Base-by-base conservation (phyloP, 2,888 invertebrate genomes). In the Hydroisotoma schaefferi region DNA sequence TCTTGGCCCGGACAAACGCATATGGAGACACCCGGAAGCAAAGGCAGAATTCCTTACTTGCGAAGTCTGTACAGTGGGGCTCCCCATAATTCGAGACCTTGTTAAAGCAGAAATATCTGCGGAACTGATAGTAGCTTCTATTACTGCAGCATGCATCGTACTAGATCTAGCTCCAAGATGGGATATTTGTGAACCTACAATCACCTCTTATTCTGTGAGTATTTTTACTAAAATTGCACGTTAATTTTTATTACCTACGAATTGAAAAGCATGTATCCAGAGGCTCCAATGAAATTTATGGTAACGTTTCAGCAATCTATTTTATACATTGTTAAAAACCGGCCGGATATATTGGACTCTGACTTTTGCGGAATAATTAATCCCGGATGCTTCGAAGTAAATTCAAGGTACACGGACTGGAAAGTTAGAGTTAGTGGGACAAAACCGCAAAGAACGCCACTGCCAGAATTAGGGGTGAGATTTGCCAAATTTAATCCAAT, bases 311-410 rank as follows among this genome's bases (percentile, higher is more conserved):
- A 86, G 83, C 83, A 83, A 15, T 81, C 83, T 18, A 70, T 84
- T 25, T 73, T 81, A 10, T 81, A 84, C 73, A 86, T 88, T 48
- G 74, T 85, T 22, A 79, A 79, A 63, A 80, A 80, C 23, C 79
- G 78, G 51, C 79, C 79, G 15, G 78, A 79, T 64, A 76, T 84
- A 5, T 80, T 80, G 1, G 77, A 83, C 0, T 76, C 78, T 15
- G 78, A 81, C 33, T 78, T 85, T 59, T 87, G 86, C 70, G 81
- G 82, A 1, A 76, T 84, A 4, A 61, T 82, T 4, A 65, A 62
- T 15, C 53, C 60, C 1, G 52, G 55, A 2, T 66, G 66, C 23
- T 56, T 51, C 10, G 25, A 52, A 2, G 57, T 61, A 1, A 51
- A 57, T 40, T 8, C 57, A 18, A 49, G 2, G 6, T 37, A 63